phyloP scores from a whole-genome alignment of 2,797 vertebrate species.

The Pseudotriccus pelzelni region DNA sequence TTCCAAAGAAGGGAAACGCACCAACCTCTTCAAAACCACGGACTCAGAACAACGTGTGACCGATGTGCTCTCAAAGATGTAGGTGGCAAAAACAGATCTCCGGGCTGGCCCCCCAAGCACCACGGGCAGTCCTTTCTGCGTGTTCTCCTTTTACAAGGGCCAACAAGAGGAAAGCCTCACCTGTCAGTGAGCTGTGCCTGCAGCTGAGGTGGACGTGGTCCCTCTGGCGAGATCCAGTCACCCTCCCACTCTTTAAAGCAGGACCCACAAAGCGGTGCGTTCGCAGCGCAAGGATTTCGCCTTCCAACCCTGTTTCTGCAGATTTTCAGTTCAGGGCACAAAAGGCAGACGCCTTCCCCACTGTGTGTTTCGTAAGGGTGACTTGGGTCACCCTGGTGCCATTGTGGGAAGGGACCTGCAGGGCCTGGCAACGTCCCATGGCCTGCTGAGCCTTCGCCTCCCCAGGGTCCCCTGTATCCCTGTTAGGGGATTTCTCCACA shows the following conservation, averaged over 20 bases:
- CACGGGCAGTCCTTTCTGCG: background rate
- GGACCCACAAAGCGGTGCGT: background rate
- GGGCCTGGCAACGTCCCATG: background rate
- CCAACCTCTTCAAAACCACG: background rate
- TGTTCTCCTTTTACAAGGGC: background rate
- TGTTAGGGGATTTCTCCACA: background rate
- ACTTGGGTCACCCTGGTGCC: background rate
- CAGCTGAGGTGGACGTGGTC: fast-evolving
- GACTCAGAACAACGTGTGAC: fast-evolving
- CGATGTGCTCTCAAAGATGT: fast-evolving
- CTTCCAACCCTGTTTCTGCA: background rate
- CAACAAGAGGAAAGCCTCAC: background rate
- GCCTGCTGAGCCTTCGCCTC: background rate
- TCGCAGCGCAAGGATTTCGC: background rate
- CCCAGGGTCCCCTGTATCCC: background rate
- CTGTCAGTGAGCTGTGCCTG: background rate
- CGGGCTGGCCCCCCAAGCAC: fast-evolving
- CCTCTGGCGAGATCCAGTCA: fast-evolving
- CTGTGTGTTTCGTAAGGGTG: background rate
- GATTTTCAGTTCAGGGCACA: background rate
- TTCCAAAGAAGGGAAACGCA: background rate
- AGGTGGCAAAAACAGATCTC: background rate
- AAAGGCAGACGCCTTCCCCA: background rate
- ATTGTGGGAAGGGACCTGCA: background rate
- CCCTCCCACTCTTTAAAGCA: fast-evolving